phyloP scores from a whole-genome alignment of 2,888 invertebrate species.

The Eristalis arbustorum region DNA sequence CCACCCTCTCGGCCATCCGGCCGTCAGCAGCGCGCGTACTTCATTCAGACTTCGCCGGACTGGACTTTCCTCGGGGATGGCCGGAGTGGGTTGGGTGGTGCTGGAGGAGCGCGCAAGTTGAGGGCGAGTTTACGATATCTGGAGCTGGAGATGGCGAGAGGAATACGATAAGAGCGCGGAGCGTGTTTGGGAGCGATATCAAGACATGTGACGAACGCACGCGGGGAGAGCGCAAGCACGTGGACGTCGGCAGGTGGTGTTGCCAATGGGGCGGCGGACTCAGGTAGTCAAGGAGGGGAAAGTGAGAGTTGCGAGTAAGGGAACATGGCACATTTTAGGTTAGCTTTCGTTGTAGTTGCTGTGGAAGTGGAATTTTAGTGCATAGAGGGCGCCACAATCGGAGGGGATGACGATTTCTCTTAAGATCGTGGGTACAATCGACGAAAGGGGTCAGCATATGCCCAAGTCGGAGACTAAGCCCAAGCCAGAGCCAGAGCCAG shows the following conservation, averaged over 20 bases:
- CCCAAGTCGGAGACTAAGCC: no score
- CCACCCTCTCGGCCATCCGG: slow-evolving; percentile 19
- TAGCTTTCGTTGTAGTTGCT: no score
- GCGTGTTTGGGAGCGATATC: neutral
- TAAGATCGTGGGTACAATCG: no score
- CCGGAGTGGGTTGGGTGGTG: neutral
- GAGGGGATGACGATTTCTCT: no score
- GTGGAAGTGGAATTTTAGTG: no score
- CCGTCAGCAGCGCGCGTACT: slow-evolving; percentile 7
- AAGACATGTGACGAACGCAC: slow-evolving; percentile 18
- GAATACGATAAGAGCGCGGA: slow-evolving; percentile 22
- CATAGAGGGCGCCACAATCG: no score
- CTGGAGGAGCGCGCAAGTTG: slow-evolving; percentile 6
- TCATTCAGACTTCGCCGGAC: slow-evolving; percentile 18
- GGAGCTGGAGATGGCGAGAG: slow-evolving; percentile 22
- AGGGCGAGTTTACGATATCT: slow-evolving; percentile 43
- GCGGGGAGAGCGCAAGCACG: slow-evolving; percentile 34
- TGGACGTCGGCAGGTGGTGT: slow-evolving; percentile 18
- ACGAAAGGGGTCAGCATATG: no score
- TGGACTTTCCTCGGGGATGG: slow-evolving; percentile 65
- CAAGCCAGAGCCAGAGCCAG: no score
- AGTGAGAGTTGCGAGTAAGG: neutral
- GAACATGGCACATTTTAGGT: no score
- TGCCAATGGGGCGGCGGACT: neutral
- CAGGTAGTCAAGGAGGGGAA: neutral